Evolutionary conservation across 2,797 vertebrate species (phyloP).

Genomic region (Rousettus madagascariensis): DNA sequence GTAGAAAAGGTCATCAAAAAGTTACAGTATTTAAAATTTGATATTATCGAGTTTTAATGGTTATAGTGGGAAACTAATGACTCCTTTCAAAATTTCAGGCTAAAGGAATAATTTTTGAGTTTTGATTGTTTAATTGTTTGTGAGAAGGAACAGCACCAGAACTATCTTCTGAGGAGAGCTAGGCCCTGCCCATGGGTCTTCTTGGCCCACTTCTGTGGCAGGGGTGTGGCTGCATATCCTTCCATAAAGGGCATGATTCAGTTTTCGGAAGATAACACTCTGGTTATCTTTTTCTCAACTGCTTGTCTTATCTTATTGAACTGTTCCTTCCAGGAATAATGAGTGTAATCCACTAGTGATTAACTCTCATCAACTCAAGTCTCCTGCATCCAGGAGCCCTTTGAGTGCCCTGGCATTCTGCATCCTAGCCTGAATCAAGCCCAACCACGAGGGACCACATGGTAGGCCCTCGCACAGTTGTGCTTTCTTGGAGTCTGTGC

Average conservation of each 20-base stretch:
- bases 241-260: neutral
- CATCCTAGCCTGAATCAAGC: neutral
- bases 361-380: neutral
- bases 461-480: accelerated
- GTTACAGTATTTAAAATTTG: neutral
- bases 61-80: neutral
- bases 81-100: neutral
- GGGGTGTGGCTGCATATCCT: neutral
- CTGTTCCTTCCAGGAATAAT: neutral
- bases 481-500: neutral
- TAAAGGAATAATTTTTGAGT: neutral
- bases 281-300: neutral
- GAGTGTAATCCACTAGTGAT: neutral
- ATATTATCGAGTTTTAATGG: neutral
- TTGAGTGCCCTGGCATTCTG: neutral
- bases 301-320: neutral
- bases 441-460: neutral
- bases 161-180: neutral
- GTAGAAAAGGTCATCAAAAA: neutral
- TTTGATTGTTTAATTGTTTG: neutral
- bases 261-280: neutral
- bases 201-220: neutral
- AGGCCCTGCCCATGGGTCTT: neutral
- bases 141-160: neutral
- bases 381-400: neutral